Base-by-base conservation (phyloP, 2,113 vertebrate species). In the Petrocephalus microphthalmus region DNA sequence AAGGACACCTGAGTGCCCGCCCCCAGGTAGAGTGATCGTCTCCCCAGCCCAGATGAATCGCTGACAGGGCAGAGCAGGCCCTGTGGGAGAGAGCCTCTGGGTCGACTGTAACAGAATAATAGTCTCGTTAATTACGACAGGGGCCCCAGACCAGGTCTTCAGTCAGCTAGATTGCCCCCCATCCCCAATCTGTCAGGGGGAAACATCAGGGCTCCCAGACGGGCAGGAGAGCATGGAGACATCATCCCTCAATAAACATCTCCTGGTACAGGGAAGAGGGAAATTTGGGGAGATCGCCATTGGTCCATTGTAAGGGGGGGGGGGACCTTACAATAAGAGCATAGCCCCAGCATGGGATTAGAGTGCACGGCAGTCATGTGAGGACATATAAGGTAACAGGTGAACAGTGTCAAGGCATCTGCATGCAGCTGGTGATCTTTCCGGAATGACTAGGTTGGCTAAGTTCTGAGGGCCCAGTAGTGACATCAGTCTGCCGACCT, bases 51-150 rank as follows among this genome's bases (percentile, higher is more conserved):
- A 95, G 94, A 96, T 94, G 93, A 92, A 95, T 95, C 93, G 89
- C 91, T 93, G 94, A 95, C 93, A 92, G 90, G 91, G 90, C 91
- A 78, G 90, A 78, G 89, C 42, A 90, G 90, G 90, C 90, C 94
- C 93, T 51, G 89, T 90, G 91, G 93, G 93, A 90, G 87, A 25
- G 89, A 92, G 93, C 93, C 92, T 91, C 57, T 91, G 93, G 94
- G 94, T 92, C 91, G 90, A 91, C 90, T 93, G 93, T 92, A 94
- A 90, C 86, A 88, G 92, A 89, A 91, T 95, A 95, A 95, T 94
- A 93, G 94, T 94, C 92, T 92, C 93, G 92, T 96, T 96, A 96
- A 96, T 96, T 96, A 95, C 94, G 93, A 93, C 91, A 92, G 92
- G 92, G 90, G 92, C 91, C 93, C 92, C 94, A 93, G 90, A 94